Evolutionary conservation across 2,888 invertebrate species (phyloP), one percentile per base, ranked within the genome.

Genomic region (Sinotaia quadrata): DNA sequence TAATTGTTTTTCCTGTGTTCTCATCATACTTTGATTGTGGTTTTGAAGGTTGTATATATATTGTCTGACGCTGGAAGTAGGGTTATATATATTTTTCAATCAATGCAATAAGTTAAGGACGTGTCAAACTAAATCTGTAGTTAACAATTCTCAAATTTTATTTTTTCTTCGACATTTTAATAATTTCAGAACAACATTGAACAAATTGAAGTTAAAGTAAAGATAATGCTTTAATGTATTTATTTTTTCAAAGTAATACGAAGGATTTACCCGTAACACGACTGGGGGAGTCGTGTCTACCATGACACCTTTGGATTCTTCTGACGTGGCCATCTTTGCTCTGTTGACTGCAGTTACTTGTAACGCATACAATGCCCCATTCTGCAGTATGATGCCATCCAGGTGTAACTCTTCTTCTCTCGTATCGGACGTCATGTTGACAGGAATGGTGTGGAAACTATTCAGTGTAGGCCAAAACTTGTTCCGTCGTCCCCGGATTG

Each of bases 231-330:
- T n/a, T n/a, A n/a, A n/a, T n/a, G n/a, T n/a, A n/a, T n/a, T n/a
- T n/a, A n/a, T n/a, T n/a, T n/a, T n/a, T n/a, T n/a, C n/a, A n/a
- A n/a, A n/a, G n/a, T n/a, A n/a, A n/a, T n/a, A n/a, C n/a, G n/a
- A n/a, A n/a, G n/a, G n/a, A n/a, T 41, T 58, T 41, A 72, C 63
- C 41, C 75, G 71, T n/a, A 74, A 72, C 2, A 68, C 24, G 7
- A 44, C 62, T 8, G 83, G 83, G 10, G 79, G 73, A 2, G 79
- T 75, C n/a, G 68, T 74, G 63, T 83, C 83, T 24, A 83, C 69
- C 1, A 69, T 76, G 15, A 82, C 75, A 5, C 79, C 81, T 4
- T 63, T 37, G 0, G 80, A 77, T 60, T 81, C 77, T 7, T 78
- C 76, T 10, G 54, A 34, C 10, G 71, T 68, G n/a, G 54, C 52